Conservation (phyloP, 2,888 invertebrate species). For the Cataglyphis rosenhaueri region DNA sequence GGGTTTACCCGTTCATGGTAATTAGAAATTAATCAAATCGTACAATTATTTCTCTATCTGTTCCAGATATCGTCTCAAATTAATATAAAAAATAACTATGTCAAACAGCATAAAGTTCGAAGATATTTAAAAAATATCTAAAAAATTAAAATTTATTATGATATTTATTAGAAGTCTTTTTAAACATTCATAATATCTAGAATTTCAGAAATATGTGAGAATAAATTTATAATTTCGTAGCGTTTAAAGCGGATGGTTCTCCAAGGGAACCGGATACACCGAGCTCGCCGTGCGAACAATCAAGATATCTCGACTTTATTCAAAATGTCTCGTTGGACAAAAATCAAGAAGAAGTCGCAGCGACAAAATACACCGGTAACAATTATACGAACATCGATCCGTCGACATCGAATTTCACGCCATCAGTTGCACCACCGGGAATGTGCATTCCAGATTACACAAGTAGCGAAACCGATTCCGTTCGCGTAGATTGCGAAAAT, state of each 20-base stretch:
- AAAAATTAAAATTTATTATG: neutral
- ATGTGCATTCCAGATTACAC: conserved; percentile 81
- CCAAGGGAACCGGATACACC: conserved; percentile 79
- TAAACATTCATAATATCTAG: neutral
- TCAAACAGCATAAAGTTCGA: neutral
- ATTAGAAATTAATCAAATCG: conserved; percentile 62
- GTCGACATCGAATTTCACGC: conserved; percentile 62
- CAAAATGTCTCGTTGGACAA: conserved; percentile 53
- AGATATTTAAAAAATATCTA: neutral
- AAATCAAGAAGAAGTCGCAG: conserved; percentile 46
- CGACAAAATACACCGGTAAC: conserved; percentile 44
- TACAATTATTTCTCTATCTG: neutral
- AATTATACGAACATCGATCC: conserved; percentile 76
- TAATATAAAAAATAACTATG: neutral
- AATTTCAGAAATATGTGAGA: conserved; percentile 3
- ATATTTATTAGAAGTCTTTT: neutral
- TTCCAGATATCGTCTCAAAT: neutral
- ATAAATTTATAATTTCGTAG: conserved; percentile 68
- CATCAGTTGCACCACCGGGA: conserved; percentile 77
- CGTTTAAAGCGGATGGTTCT: conserved; percentile 77
- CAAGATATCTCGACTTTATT: conserved; percentile 70
- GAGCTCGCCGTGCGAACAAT: conserved; percentile 76
- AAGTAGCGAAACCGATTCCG: conserved; percentile 68
- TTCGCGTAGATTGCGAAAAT: conserved; percentile 38
- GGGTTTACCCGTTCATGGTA: conserved; percentile 86